Percentiles rank a stretch among this genome's conserved stretches.
phyloP scores from a whole-genome alignment of 2,888 invertebrate species.

The Cerastis rubricosa region DNA sequence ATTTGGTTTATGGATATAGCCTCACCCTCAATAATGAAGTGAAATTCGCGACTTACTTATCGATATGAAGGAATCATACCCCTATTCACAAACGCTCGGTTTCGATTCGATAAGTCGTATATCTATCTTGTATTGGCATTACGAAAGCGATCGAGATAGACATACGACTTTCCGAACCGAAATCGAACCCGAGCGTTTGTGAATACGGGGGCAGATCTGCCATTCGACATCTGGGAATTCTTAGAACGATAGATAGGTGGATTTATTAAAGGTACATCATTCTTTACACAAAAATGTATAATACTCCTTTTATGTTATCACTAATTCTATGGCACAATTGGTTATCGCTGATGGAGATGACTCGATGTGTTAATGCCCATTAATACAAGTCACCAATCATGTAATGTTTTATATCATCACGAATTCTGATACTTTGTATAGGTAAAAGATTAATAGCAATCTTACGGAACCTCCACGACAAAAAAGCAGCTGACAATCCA shows the following conservation, averaged over 20 bases:
- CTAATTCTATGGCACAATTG: background rate
- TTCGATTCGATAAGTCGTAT: too few species aligned
- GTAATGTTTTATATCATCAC: background rate
- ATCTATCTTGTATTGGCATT: too few species aligned
- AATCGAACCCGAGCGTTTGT: too few species aligned
- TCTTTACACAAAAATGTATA: background rate
- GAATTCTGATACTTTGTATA: background rate
- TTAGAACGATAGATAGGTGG: too few species aligned
- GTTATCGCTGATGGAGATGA: background rate
- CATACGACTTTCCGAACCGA: too few species aligned
- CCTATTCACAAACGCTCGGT: too few species aligned
- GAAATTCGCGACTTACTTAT: too few species aligned
- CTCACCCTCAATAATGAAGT: too few species aligned
- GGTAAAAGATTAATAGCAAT: slow-evolving; percentile 18
- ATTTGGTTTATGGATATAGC: background rate
- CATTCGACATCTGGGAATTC: background rate
- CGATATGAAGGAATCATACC: background rate
- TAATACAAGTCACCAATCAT: background rate
- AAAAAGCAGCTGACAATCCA: slow-evolving; percentile 31
- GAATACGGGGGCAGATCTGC: background rate
- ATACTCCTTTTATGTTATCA: background rate
- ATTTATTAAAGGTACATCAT: too few species aligned
- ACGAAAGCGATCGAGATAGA: too few species aligned
- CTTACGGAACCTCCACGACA: slow-evolving; percentile 25
- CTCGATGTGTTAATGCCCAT: background rate